phyloP scores from a whole-genome alignment of 2,888 invertebrate species.

The Reticulitermes lucifugus region DNA sequence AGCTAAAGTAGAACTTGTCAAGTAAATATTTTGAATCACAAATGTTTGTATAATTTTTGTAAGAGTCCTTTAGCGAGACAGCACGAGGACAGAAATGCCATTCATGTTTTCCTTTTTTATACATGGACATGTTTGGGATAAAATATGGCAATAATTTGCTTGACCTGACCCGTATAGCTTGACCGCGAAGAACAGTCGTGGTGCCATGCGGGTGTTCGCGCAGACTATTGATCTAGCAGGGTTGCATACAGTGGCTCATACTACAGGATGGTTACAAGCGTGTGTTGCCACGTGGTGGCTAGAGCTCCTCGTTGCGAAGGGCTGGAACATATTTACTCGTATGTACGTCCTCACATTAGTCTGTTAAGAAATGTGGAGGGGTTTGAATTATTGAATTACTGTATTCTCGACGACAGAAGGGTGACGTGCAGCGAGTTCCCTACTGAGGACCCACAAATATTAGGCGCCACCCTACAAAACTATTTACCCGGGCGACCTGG shows the following conservation, averaged over 20 bases:
- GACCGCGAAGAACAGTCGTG: constrained; percentile 29
- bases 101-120: not conserved
- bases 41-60: not conserved
- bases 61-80: not conserved
- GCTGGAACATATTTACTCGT: no score
- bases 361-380: no score
- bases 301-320: no score
- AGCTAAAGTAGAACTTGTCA: no score
- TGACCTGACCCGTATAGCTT: constrained; percentile 28
- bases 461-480: no score
- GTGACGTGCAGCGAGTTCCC: no score
- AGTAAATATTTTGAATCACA: no score
- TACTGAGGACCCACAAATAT: no score
- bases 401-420: no score
- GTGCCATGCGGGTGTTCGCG: constrained; percentile 34
- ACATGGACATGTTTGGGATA: not conserved
- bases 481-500: no score
- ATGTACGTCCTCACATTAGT: no score
- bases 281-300: not conserved
- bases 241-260: not conserved
- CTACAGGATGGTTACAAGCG: constrained; percentile 15
- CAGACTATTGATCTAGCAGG: constrained; percentile 30
- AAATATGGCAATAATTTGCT: constrained; percentile 39
- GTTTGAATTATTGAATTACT: no score
- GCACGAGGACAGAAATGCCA: not conserved